Evolutionary conservation across 2,888 invertebrate species (phyloP), one percentile per base, ranked within the genome.

Genomic region (Prenolepis imparis): DNA sequence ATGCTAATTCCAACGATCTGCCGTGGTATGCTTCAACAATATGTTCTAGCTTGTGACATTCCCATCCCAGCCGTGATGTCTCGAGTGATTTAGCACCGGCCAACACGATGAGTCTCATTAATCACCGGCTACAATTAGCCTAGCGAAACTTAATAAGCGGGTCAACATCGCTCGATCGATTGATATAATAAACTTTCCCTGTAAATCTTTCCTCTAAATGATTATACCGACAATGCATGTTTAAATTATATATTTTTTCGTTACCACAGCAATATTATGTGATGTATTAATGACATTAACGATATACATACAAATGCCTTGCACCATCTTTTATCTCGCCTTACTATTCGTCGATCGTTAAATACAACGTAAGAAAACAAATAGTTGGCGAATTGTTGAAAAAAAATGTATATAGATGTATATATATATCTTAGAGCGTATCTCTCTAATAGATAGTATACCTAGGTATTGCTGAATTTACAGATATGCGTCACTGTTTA

Each of bases 81-180:
- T 44, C 57, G 44, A 78, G 59, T 70, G 70, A 78, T 70, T 70
- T 70, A 78, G 8, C 67, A 39, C 8, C 67, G 39, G 41, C 44
- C 57, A 77, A 57, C 77, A 41, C 48, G 48, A 48, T 18, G 18
- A 28, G 32, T 70, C 57, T 70, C 72, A 78, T 78, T 72, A 78
- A 78, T 78, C 72, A 59, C 6, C 18, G 15, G 21, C 57, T 70
- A 41, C 59, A 59, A 78, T 78, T 72, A 78, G 72, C 9, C 8
- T 32, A 32, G 21, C 12, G 41, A 18, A 18, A 8, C 32, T 61
- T 59, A 44, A 59, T 59, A 59, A 44, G 18, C 44, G 24, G 41
- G 59, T 78, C 41, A 44, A 36, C 32, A 21, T 70, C 21, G 28
- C 24, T 39, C 41, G 41, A 4, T 15, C 57, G 28, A 77, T 48